Percentiles rank a stretch among this genome's conserved stretches.
These are phyloP conservation scores for Machaerirhynchus nigripectus DNA, from an alignment of 2,113 vertebrate genomes.

Conservation along the genomic window DNA sequence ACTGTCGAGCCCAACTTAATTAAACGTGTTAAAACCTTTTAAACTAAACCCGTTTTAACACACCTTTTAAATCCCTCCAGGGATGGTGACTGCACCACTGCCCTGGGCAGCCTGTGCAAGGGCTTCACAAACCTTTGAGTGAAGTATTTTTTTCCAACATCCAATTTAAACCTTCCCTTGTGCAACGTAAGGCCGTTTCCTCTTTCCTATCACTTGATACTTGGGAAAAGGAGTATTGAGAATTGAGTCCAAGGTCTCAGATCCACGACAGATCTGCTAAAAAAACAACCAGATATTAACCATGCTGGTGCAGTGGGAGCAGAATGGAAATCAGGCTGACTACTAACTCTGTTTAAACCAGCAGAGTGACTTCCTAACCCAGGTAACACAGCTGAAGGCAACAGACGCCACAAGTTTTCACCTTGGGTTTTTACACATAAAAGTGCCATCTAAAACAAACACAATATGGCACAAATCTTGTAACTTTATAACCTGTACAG, in stretches of 20 bases:
- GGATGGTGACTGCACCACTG: neutral
- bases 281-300: neutral
- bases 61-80: neutral
- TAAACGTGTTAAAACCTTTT: neutral
- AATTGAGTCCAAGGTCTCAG: neutral
- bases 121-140: neutral
- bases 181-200: neutral
- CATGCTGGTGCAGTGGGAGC: neutral
- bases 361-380: neutral
- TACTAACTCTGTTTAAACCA: neutral
- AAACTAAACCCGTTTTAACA: neutral
- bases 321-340: neutral
- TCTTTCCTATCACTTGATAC: neutral
- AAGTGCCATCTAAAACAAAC: neutral
- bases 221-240: neutral
- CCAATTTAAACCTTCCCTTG: neutral
- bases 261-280: neutral
- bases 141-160: neutral
- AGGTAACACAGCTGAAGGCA: neutral
- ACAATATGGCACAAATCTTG: neutral
- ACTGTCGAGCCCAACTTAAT: neutral
- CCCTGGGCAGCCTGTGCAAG: neutral
- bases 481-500: neutral
- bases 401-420: neutral
- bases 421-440: neutral